These are phyloP conservation scores for Callospermophilus lateralis DNA, from an alignment of 2,113 vertebrate genomes.

Conservation along the genomic window DNA sequence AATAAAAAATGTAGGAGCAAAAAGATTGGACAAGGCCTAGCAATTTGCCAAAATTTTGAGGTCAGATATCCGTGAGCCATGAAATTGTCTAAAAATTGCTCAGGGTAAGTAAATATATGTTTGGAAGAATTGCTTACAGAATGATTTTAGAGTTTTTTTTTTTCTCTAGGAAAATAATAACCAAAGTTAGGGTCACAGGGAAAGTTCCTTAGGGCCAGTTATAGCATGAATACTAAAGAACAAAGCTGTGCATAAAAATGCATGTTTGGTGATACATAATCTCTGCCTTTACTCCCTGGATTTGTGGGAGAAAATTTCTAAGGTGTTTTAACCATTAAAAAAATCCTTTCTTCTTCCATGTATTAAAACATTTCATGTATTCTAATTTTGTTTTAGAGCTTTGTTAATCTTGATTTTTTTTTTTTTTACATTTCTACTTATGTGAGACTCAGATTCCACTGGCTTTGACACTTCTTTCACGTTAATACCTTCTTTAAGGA, in stretches of 20 bases:
- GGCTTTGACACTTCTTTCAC: background rate
- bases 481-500: background rate
- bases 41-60: constrained; percentile 59
- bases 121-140: constrained; percentile 55
- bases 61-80: constrained; percentile 56
- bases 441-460: background rate
- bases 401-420: background rate
- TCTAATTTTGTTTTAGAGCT: constrained; percentile 4
- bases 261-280: background rate
- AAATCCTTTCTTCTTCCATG: background rate
- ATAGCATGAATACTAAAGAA: background rate
- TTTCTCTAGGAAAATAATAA: constrained; percentile 40
- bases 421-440: background rate
- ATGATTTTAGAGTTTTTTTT: constrained; percentile 4
- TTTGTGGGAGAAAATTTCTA: background rate
- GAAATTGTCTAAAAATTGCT: constrained; percentile 70
- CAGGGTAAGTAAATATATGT: constrained; percentile 59
- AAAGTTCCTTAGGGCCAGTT: background rate
- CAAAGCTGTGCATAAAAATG: background rate
- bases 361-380: background rate
- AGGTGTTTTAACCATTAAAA: background rate
- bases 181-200: constrained; percentile 13
- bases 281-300: background rate
- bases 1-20: constrained; percentile 66
- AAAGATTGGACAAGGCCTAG: constrained; percentile 52